These are phyloP conservation scores for Drosophila carrolli DNA, from an alignment of 1,140 invertebrate genomes.

Conservation along the genomic window DNA sequence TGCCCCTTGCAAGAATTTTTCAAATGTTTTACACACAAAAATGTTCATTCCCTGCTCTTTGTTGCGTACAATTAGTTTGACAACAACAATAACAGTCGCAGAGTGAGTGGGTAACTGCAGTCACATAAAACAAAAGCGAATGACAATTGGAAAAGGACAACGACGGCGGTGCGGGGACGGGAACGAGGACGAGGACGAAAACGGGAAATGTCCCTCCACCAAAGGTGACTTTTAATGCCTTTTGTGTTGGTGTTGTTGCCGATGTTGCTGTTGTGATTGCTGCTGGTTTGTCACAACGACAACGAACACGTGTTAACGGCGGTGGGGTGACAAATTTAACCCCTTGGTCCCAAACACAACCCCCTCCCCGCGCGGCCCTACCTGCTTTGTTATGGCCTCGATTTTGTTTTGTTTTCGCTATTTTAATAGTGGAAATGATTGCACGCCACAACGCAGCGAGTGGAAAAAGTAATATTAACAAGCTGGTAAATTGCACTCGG, in stretches of 20 bases:
- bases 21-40: conserved; percentile 75
- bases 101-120: conserved; percentile 53
- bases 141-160: conserved; percentile 78
- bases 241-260: conserved; percentile 67
- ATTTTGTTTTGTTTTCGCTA: conserved; percentile 39
- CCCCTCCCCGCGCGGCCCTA: conserved; percentile 8
- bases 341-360: conserved; percentile 1
- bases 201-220: conserved; percentile 41
- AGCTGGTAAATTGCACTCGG: conserved; percentile 37
- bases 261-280: conserved; percentile 73
- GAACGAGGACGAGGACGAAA: conserved; percentile 9
- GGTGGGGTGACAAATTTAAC: conserved; percentile 25
- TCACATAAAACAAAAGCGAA: conserved; percentile 76
- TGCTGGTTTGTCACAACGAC: conserved; percentile 64
- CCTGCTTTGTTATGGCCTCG: conserved; percentile 52
- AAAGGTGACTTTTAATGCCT: conserved; percentile 81
- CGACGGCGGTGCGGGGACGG: conserved; percentile 4
- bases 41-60: conserved; percentile 61
- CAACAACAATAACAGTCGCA: conserved; percentile 41
- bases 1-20: conserved; percentile 75
- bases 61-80: conserved; percentile 81
- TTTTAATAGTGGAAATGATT: conserved; percentile 77
- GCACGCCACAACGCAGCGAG: conserved; percentile 35
- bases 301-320: conserved; percentile 41
- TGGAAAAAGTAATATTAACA: conserved; percentile 36